Percentiles rank a stretch among this genome's conserved stretches.
These are phyloP conservation scores for Dilophus febrilis DNA, from an alignment of 2,888 invertebrate species.

Conservation along the genomic window DNA sequence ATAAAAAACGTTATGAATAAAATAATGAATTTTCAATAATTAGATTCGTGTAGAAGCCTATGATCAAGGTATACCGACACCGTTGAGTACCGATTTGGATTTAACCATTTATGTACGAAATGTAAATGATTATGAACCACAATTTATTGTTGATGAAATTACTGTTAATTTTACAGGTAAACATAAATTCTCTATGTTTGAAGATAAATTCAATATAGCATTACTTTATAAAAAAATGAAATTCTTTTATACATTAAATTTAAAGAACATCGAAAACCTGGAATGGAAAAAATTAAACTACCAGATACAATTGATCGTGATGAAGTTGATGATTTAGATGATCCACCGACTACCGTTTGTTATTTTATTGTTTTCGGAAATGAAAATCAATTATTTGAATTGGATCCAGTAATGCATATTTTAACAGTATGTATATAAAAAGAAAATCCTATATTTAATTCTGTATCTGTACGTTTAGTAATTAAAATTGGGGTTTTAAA, in stretches of 20 bases:
- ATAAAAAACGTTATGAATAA: slow-evolving; percentile 14
- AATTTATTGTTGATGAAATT: slow-evolving; percentile 58
- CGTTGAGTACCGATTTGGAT: slow-evolving; percentile 73
- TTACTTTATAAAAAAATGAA: not conserved
- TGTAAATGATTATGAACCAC: slow-evolving; percentile 76
- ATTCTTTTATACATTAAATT: not conserved
- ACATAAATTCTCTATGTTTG: slow-evolving; percentile 7
- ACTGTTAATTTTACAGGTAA: slow-evolving; percentile 54
- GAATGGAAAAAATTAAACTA: slow-evolving; percentile 46
- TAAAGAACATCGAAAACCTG: slow-evolving; percentile 40
- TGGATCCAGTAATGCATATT: slow-evolving; percentile 56
- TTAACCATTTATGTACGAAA: slow-evolving; percentile 74
- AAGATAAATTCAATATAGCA: not conserved
- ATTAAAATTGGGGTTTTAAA: too few species aligned
- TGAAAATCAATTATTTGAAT: slow-evolving; percentile 47
- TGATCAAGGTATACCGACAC: slow-evolving; percentile 74
- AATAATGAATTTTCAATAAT: slow-evolving; percentile 12
- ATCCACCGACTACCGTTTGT: slow-evolving; percentile 70
- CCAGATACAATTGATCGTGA: slow-evolving; percentile 75
- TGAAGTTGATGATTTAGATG: slow-evolving; percentile 67
- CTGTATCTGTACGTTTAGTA: not conserved
- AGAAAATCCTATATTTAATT: slow-evolving; percentile 4
- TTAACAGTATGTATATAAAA: slow-evolving; percentile 14
- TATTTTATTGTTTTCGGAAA: slow-evolving; percentile 83
- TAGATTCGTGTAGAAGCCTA: slow-evolving; percentile 81